Base-by-base conservation (phyloP, 1,140 invertebrate genomes). In the Drosophila pectinifera region DNA sequence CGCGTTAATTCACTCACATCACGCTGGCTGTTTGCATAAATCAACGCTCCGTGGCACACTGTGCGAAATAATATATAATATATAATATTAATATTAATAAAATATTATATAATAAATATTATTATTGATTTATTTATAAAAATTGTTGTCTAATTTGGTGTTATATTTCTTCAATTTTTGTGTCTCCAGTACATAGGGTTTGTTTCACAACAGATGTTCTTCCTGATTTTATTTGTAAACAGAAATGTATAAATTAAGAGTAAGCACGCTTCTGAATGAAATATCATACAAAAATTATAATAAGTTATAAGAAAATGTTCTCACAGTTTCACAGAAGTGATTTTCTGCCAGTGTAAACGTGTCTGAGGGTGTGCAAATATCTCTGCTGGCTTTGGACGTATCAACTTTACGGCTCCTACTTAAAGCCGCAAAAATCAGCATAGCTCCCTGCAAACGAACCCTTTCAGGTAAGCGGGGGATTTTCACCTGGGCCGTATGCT, bases 1-100 rank as follows among this genome's bases (percentile, higher is more conserved):
- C 79, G 83, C 74, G 83, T 86, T 86, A 86, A 86, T 86, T 86
- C 76, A 79, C 82, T 75, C 82, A 68, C 74, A 82, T 78, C 82
- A 78, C 61, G 74, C 75, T 65, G 73, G 49, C 62, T 86, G 78
- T 86, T 86, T 88, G 79, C 82, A 86, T 86, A 86, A 86, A 88
- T 86, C 83, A 86, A 73, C 51, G 82, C 51, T 46, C 16, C 3
- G 7, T 28, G 10, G 8, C n/a, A 14, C 49, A 53, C 49, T 53
- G 18, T 5, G 13, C 3, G 3, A 22, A 22, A 22, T 2, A 22
- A 2, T 2, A 22, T 22, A 22, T n/a, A n/a, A n/a, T n/a, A n/a
- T n/a, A n/a, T n/a, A n/a, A n/a, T n/a, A n/a, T n/a, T n/a, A n/a
- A n/a, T n/a, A n/a, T n/a, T n/a, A n/a, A n/a, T n/a, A n/a, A n/a